Evolutionary conservation across 1,140 invertebrate species (phyloP), one percentile per base, ranked within the genome.

Genomic region (Bombus fervidus): DNA sequence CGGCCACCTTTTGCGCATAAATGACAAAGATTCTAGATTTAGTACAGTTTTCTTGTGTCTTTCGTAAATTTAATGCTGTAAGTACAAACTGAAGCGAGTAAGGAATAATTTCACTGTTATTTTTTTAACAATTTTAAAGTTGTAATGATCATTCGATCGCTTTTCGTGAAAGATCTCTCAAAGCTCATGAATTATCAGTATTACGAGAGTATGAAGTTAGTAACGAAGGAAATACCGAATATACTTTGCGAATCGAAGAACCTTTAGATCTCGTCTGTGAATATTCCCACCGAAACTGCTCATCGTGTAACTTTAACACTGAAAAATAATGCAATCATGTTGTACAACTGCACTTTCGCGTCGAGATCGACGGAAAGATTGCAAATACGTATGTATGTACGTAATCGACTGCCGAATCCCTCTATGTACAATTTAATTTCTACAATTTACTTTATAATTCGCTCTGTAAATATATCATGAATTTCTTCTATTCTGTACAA

Each of bases 281-380:
- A 80, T 59, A 43, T 80, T 59, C 3, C 34, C 62, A 66, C 5
- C 8, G 9, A 75, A 81, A 41, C 37, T 75, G 72, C 71, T 66
- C 72, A 74, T 39, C 31, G 68, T 39, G 37, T 81, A 57, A 75
- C 43, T 66, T 68, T 74, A 85, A 66, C 57, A 34, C 28, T 53
- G 18, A 74, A 64, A 74, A 82, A 57, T 77, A 71, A 81, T 81
- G 69, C 79, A 81, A 81, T 86, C 78, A 59, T 82, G 39, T 81
- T 72, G 69, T 81, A 81, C 69, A 81, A 81, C 28, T 68, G 34
- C 79, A 66, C 69, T 77, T 71, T 84, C 39, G 43, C n/a, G 81
- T 76, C 43, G 47, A 57, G 22, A 34, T 15, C 34, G 34, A 71
- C 31, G 66, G 37, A 59, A 34, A 22, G 10, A 18, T 80, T 62